A percentile compares a stretch with the other conserved stretches of the same genome.
Conservation (phyloP, 2,888 invertebrate species). For the Kuschelorhynchus macadamiae region DNA sequence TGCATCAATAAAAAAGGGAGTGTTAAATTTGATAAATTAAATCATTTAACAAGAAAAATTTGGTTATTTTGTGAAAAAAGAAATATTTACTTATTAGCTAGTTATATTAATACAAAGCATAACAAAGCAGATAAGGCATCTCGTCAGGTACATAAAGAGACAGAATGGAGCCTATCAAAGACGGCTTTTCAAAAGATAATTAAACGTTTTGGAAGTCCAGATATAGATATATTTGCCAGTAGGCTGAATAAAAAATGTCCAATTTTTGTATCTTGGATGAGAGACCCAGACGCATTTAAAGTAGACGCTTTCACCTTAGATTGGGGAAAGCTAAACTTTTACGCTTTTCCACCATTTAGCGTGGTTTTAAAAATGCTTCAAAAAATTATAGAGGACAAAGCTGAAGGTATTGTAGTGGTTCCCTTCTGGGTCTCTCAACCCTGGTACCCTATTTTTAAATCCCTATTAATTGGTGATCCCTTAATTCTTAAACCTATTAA, state of each 20-base stretch:
- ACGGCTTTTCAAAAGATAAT: conserved; percentile 17
- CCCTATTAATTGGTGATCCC: conserved; percentile 3
- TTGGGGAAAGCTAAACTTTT: conserved; percentile 23
- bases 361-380: conserved; percentile 50
- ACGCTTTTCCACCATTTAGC: neutral
- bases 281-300: conserved; percentile 32
- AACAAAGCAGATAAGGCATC: too few relatives aligned
- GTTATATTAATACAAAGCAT: conserved; percentile 2
- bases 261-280: conserved; percentile 55
- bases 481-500: conserved; percentile 24
- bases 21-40: conserved; percentile 18
- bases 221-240: neutral
- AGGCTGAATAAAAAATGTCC: conserved; percentile 52
- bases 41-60: conserved; percentile 19
- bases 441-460: conserved; percentile 33
- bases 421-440: conserved; percentile 36
- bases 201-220: conserved; percentile 22
- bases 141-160: neutral
- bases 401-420: conserved; percentile 40
- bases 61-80: conserved; percentile 41
- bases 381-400: conserved; percentile 55
- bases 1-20: conserved; percentile 17
- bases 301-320: neutral
- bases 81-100: conserved; percentile 23
- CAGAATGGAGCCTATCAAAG: conserved; percentile 6